Percentiles rank a stretch among this genome's conserved stretches.
These are phyloP conservation scores for Merodon equestris DNA, from an alignment of 2,888 invertebrate genomes.

Conservation along the genomic window DNA sequence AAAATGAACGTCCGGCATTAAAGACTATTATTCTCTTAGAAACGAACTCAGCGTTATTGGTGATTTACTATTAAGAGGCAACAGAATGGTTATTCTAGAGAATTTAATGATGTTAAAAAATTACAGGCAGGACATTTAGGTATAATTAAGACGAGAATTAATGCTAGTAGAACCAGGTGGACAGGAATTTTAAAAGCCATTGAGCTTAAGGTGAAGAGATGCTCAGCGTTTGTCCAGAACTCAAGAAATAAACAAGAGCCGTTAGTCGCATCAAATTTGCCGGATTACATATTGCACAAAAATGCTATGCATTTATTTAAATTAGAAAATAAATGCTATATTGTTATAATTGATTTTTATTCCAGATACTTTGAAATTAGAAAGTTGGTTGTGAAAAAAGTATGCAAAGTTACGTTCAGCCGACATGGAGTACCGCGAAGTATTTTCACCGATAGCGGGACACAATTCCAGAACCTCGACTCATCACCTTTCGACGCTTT, in stretches of 20 bases:
- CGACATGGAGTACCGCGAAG: background rate
- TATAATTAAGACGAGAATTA: constrained; percentile 15
- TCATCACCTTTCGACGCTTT: background rate
- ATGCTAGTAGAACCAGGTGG: constrained; percentile 10
- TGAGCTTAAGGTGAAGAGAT: constrained; percentile 5
- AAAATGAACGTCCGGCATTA: background rate
- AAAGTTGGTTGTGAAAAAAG: background rate
- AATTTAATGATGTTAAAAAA: constrained; percentile 8
- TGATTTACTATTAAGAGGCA: background rate
- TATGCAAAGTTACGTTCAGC: background rate
- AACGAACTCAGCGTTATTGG: constrained; percentile 17
- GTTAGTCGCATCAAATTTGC: constrained; percentile 10
- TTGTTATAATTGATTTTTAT: constrained; percentile 12
- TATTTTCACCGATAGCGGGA: too few species aligned
- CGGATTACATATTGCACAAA: constrained; percentile 17
- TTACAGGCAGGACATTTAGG: constrained; percentile 14
- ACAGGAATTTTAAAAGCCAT: constrained; percentile 15
- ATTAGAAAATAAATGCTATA: constrained; percentile 2
- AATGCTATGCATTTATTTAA: constrained; percentile 17
- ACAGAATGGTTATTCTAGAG: constrained; percentile 15
- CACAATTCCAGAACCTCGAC: constrained; percentile 3
- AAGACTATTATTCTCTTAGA: constrained; percentile 18
- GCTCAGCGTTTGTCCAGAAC: constrained; percentile 13
- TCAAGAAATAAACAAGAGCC: constrained; percentile 9
- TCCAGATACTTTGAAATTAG: background rate